These are phyloP conservation scores for Schizopygopsis pylzovi DNA, from an alignment of 2,797 vertebrate genomes.

Conservation along the genomic window DNA sequence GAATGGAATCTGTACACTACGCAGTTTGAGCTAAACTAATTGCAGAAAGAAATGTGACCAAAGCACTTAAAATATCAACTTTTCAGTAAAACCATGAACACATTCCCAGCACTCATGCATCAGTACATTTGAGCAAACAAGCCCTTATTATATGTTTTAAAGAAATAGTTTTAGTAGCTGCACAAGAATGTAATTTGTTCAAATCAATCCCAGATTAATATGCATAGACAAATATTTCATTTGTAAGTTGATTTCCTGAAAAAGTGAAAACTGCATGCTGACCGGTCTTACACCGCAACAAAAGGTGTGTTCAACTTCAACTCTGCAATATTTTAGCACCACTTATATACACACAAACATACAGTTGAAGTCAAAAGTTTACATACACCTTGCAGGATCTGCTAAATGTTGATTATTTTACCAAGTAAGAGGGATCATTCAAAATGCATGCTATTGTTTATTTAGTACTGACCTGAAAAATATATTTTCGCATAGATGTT, in stretches of 20 bases:
- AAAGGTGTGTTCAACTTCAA: neutral
- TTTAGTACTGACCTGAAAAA: no score
- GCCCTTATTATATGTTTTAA: neutral
- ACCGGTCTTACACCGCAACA: neutral
- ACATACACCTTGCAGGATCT: no score
- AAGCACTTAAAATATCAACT: neutral
- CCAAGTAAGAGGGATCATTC: no score
- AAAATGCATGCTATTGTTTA: no score
- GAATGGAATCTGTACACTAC: neutral
- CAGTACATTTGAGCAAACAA: neutral
- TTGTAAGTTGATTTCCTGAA: neutral
- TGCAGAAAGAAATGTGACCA: neutral
- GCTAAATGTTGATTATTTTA: no score
- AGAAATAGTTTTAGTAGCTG: neutral
- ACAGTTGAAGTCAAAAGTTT: no score
- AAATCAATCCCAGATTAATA: neutral
- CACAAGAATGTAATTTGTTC: neutral
- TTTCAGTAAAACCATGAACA: neutral
- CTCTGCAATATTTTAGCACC: neutral
- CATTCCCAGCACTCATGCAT: conserved; percentile 22
- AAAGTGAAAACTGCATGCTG: neutral
- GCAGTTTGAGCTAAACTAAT: neutral
- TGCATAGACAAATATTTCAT: neutral
- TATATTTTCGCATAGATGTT: no score
- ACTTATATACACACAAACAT: no score